Percentiles rank a stretch among this genome's conserved stretches.
Evolutionary conservation across 2,888 invertebrate species (phyloP).

Genomic region (Nymphalis urticae): DNA sequence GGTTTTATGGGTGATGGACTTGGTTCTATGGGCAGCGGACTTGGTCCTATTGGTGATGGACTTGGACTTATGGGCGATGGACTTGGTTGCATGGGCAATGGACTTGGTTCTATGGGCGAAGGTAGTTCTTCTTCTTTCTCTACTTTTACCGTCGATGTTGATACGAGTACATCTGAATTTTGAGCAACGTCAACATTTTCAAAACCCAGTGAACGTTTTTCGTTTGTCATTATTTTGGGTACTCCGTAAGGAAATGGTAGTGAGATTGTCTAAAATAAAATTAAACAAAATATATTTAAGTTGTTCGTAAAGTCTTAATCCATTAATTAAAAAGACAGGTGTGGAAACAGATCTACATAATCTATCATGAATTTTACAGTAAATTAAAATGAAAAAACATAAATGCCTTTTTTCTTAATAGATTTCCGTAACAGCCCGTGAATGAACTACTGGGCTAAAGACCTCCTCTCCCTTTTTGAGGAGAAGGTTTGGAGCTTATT

Average conservation of each 20-base stretch:
- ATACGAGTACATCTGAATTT: slow-evolving; percentile 6
- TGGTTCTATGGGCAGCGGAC: slow-evolving; percentile 9
- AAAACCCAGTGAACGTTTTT: background rate
- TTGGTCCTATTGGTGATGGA: background rate
- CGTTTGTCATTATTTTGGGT: slow-evolving; percentile 27
- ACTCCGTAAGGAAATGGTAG: slow-evolving; percentile 40
- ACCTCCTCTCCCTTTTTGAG: no score
- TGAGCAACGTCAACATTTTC: slow-evolving; percentile 13
- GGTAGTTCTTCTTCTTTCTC: background rate
- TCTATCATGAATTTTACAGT: no score
- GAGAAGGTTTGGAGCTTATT: no score
- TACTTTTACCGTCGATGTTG: background rate
- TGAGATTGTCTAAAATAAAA: slow-evolving; percentile 38
- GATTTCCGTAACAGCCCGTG: no score
- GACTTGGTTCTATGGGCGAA: background rate
- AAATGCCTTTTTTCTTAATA: no score
- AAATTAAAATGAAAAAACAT: no score
- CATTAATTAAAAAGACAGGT: no score
- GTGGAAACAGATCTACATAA: no score
- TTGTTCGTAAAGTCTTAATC: no score
- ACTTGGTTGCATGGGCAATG: background rate
- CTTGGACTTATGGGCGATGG: background rate
- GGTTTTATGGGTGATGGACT: no score
- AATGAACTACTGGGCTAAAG: no score
- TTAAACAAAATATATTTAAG: background rate